Base-by-base conservation (phyloP, 2,113 vertebrate genomes). In the Porphyrio hochstetteri region DNA sequence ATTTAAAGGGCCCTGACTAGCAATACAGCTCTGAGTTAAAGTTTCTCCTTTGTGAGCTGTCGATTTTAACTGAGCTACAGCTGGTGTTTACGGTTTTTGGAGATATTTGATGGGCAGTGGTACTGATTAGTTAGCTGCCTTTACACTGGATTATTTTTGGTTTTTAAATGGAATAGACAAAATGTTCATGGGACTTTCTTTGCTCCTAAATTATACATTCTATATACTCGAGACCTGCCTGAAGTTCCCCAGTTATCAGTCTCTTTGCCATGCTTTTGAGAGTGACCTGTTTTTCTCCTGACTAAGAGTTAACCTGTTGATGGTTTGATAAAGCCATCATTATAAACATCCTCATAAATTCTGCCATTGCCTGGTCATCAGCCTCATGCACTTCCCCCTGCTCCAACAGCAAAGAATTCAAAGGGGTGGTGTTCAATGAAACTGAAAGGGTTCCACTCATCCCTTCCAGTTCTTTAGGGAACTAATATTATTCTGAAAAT, bases 51-150 rank as follows among this genome's bases (percentile, higher is more conserved):
- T 88, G 57, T 86, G 69, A 94, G 82, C 70, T 96, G 86, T 91
- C 12, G 44, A 57, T 94, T 94, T 96, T 86, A 92, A 71, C 82
- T 88, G 79, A 95, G 60, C 56, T 96, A 95, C 96, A 97, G 90
- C 95, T 96, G 93, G 86, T 96, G 96, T 96, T 96, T 95, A 96
- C 82, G 86, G 92, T 48, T 88, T 90, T 88, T 78, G 76, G 93
- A 95, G 82, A 77, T 95, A 94, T 91, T 95, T 95, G 94, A 95
- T 94, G 94, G 81, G 90, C 91, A 92, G 77, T 92, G 64, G 76
- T 92, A 93, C 64, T 93, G 92, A 96, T 94, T 90, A 92, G 82
- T 86, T 93, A 90, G 46, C 79, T 88, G 35, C 65, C 84, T 96
- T 96, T 79, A 82, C 63, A 72, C 40, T 77, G 83, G 83, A 92